A percentile compares a stretch with the other conserved stretches of the same genome.
These are phyloP conservation scores for Alitta virens DNA, from an alignment of 2,888 invertebrate genomes.

Conservation along the genomic window DNA sequence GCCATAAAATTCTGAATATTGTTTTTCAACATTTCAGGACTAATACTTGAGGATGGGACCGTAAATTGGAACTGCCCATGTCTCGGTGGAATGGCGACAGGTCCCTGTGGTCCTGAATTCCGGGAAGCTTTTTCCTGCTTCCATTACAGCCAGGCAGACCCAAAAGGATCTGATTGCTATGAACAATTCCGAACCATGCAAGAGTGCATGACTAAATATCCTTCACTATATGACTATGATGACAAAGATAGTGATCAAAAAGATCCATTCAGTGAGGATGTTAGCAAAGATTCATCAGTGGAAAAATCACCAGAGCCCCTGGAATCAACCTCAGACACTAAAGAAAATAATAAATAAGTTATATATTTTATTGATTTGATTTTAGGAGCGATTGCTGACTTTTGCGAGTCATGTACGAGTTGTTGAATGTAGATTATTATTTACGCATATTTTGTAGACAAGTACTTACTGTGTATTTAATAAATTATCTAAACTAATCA, in stretches of 20 bases:
- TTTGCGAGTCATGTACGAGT: no score
- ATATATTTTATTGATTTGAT: no score
- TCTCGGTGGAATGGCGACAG: slow-evolving; percentile 94
- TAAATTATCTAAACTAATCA: no score
- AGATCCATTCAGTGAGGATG: background rate
- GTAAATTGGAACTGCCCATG: slow-evolving; percentile 98
- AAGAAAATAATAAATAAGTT: no score
- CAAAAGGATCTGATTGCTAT: slow-evolving; percentile 90
- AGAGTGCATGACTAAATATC: slow-evolving; percentile 83
- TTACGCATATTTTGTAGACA: no score
- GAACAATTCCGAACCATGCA: slow-evolving; percentile 89
- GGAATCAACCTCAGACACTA: no score
- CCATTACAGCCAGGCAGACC: slow-evolving; percentile 75
- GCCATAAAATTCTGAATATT: no score
- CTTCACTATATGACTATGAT: slow-evolving; percentile 72
- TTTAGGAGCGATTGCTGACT: no score
- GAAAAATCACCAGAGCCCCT: background rate
- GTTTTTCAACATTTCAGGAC: slow-evolving; percentile 60
- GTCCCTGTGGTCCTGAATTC: slow-evolving; percentile 91
- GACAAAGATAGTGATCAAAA: slow-evolving; percentile 46
- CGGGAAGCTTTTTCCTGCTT: slow-evolving; percentile 93
- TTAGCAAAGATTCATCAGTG: slow-evolving; percentile 3
- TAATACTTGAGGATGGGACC: slow-evolving; percentile 79
- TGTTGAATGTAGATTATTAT: no score
- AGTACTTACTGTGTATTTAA: no score